A percentile compares a stretch with the other conserved stretches of the same genome.
phyloP scores from a whole-genome alignment of 2,113 vertebrate genomes.

The Mesoclemmys tuberculata region DNA sequence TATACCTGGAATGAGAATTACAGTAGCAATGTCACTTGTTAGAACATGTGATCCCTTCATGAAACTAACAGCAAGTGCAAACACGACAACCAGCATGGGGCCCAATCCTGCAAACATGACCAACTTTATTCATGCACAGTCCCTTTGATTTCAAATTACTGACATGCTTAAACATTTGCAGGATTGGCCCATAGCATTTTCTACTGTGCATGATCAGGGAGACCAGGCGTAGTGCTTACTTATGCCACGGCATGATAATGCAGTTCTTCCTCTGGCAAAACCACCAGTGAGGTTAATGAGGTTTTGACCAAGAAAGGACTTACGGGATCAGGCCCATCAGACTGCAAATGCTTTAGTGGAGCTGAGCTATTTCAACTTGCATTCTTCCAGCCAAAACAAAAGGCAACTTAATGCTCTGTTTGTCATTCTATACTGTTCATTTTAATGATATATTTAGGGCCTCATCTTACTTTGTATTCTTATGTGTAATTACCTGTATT shows the following conservation, averaged over 20 bases:
- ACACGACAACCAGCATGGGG: not conserved
- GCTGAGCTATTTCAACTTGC: not conserved
- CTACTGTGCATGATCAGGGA: not conserved
- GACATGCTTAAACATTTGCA: not conserved
- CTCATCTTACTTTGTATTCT: constrained; percentile 75
- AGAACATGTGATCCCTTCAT: constrained; percentile 60
- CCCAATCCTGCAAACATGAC: not conserved
- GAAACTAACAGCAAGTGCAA: constrained; percentile 31
- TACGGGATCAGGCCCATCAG: not conserved
- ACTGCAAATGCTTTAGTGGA: constrained; percentile 29
- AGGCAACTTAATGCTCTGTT: constrained; percentile 26
- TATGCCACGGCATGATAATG: not conserved
- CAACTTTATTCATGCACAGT: not conserved
- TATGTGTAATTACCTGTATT: constrained; percentile 82
- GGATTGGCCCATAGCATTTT: not conserved
- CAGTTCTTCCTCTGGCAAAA: not conserved
- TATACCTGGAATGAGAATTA: constrained; percentile 66
- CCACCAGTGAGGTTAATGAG: not conserved
- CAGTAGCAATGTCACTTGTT: constrained; percentile 57
- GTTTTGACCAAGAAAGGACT: not conserved
- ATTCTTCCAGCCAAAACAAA: not conserved
- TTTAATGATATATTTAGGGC: constrained; percentile 76
- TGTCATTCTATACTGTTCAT: constrained; percentile 62
- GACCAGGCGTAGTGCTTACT: not conserved
- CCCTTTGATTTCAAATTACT: not conserved